These are phyloP conservation scores for Abramis brama DNA, from an alignment of 2,113 vertebrate genomes.

Conservation along the genomic window DNA sequence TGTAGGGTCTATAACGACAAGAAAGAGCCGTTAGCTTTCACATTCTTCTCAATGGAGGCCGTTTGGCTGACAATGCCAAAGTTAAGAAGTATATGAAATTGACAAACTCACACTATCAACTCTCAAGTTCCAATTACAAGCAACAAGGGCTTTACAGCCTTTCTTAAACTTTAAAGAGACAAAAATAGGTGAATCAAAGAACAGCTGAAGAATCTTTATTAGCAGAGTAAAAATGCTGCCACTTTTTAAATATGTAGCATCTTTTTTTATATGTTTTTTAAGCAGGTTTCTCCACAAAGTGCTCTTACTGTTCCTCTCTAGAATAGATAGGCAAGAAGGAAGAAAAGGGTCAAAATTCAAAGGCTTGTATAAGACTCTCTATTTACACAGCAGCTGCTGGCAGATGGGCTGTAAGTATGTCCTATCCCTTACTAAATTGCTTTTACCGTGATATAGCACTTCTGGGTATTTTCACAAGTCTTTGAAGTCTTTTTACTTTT, in stretches of 20 bases:
- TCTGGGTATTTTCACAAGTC: slow-evolving; percentile 43
- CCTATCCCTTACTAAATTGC: slow-evolving; percentile 36
- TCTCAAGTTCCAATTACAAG: too few species aligned
- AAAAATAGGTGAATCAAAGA: background rate
- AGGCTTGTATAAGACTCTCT: slow-evolving; percentile 6
- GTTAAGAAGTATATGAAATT: background rate
- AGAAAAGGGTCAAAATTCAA: slow-evolving; percentile 28
- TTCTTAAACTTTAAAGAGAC: background rate
- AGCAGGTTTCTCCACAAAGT: slow-evolving; percentile 13
- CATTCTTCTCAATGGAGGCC: background rate
- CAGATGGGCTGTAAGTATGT: slow-evolving; percentile 37
- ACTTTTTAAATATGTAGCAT: background rate
- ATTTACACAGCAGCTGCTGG: slow-evolving; percentile 36
- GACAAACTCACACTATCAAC: background rate
- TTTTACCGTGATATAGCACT: slow-evolving; percentile 42
- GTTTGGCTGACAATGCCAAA: background rate
- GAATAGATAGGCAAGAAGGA: background rate
- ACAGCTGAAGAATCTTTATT: background rate
- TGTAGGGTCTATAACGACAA: background rate
- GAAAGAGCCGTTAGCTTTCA: background rate
- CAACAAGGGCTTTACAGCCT: background rate
- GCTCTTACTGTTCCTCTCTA: background rate
- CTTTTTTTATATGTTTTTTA: slow-evolving; percentile 6
- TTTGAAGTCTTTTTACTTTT: slow-evolving; percentile 40
- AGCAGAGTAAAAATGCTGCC: background rate